phyloP scores from a whole-genome alignment of 2,113 vertebrate genomes.

The Pedionomus torquatus region DNA sequence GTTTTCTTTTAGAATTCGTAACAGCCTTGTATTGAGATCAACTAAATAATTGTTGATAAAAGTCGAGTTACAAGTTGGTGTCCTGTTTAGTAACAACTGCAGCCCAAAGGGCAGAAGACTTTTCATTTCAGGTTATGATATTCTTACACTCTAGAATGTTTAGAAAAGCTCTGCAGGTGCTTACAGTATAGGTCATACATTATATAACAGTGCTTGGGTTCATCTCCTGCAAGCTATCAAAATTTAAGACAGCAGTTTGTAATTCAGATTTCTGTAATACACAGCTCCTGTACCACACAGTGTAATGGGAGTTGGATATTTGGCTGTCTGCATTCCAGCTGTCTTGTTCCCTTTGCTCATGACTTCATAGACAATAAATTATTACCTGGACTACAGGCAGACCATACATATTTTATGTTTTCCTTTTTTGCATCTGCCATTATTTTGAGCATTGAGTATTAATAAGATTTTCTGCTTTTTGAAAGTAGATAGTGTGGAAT shows the following conservation, averaged over 20 bases:
- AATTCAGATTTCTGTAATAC: not conserved
- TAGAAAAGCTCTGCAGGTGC: not conserved
- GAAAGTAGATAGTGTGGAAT: not conserved
- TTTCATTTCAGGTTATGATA: not conserved
- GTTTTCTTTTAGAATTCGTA: not conserved
- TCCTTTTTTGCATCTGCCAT: not conserved
- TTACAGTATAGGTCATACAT: not conserved
- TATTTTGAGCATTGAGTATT: not conserved
- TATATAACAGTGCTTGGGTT: not conserved
- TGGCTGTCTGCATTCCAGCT: not conserved
- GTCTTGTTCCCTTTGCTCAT: not conserved
- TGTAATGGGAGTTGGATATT: fast-evolving
- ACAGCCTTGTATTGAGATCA: not conserved
- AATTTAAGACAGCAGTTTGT: not conserved
- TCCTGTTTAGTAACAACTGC: not conserved
- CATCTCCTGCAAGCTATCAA: not conserved
- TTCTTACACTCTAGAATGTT: not conserved
- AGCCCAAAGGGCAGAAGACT: not conserved
- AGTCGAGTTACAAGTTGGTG: not conserved
- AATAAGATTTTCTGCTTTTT: not conserved
- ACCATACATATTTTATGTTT: not conserved
- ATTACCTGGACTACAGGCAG: not conserved
- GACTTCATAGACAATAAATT: not conserved
- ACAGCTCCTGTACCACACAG: not conserved
- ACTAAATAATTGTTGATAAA: not conserved